phyloP scores from a whole-genome alignment of 2,797 vertebrate genomes.

The Crocodylus rhombifer region DNA sequence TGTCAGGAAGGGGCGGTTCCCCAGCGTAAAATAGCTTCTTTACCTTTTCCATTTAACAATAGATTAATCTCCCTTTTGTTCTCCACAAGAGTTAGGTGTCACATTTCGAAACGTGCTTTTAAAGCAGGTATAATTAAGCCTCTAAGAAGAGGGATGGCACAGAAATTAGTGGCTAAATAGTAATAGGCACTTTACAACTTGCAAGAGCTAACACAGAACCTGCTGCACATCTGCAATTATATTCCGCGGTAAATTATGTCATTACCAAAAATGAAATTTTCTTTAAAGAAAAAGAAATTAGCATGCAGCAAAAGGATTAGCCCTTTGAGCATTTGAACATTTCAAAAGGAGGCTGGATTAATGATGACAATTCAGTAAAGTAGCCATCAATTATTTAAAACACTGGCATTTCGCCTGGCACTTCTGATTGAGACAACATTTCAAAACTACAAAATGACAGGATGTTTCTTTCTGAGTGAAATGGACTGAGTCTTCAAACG shows the following conservation, averaged over 20 bases:
- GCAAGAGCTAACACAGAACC: conserved; percentile 46
- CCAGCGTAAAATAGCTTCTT: not conserved
- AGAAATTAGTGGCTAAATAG: conserved; percentile 69
- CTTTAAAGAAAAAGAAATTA: conserved; percentile 31
- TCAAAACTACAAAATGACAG: conserved; percentile 56
- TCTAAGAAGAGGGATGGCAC: conserved; percentile 64
- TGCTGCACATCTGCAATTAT: conserved; percentile 51
- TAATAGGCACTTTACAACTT: conserved; percentile 65
- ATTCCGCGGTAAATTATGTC: conserved; percentile 49
- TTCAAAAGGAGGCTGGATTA: conserved; percentile 71
- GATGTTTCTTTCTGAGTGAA: conserved; percentile 54
- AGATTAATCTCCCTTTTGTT: conserved; percentile 77
- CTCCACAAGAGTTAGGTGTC: conserved; percentile 65
- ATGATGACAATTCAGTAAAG: conserved; percentile 78
- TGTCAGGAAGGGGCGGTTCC: not conserved
- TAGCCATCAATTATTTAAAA: conserved; percentile 82
- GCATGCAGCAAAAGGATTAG: conserved; percentile 67
- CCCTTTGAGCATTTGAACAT: conserved; percentile 47
- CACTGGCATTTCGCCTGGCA: conserved; percentile 68
- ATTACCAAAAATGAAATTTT: conserved; percentile 81
- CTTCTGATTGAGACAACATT: conserved; percentile 66
- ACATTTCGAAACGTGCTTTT: conserved; percentile 74
- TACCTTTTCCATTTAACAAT: conserved; percentile 55
- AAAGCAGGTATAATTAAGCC: conserved; percentile 79
- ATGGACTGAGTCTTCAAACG: conserved; percentile 36